These are phyloP conservation scores for Hydrotaea diabolus DNA, from an alignment of 2,888 invertebrate genomes.

Conservation along the genomic window DNA sequence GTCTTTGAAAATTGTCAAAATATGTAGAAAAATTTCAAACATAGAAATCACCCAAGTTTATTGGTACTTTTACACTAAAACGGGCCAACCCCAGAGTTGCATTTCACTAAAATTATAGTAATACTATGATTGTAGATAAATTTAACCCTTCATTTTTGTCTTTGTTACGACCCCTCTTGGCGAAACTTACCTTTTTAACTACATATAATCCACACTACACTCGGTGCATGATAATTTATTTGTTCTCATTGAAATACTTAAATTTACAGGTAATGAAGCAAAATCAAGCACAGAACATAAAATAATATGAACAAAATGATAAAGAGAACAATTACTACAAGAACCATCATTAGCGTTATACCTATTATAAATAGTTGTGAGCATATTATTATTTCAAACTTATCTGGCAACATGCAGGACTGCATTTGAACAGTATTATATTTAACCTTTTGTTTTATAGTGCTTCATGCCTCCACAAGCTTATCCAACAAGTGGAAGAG, in stretches of 20 bases:
- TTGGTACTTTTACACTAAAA: too few relatives aligned
- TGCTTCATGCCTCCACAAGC: not conserved
- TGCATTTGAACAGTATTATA: slow-evolving; percentile 52
- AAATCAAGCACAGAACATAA: not conserved
- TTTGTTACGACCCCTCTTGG: too few relatives aligned
- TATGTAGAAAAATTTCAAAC: too few relatives aligned
- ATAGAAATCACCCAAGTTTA: too few relatives aligned
- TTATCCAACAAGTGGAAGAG: not conserved
- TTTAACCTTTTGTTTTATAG: slow-evolving; percentile 21
- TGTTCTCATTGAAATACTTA: not conserved
- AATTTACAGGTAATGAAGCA: not conserved
- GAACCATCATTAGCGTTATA: not conserved
- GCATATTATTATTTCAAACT: not conserved
- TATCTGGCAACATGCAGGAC: slow-evolving; percentile 42
- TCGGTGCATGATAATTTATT: too few relatives aligned
- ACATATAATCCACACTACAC: too few relatives aligned
- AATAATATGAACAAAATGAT: not conserved
- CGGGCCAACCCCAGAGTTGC: too few relatives aligned
- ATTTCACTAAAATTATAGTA: too few relatives aligned
- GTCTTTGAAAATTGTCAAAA: too few relatives aligned
- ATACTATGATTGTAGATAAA: too few relatives aligned
- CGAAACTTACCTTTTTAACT: too few relatives aligned
- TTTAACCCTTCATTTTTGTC: too few relatives aligned
- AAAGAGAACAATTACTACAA: slow-evolving; percentile 19
- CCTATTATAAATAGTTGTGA: not conserved